Conservation (phyloP, 2,113 vertebrate genomes). For the Casuarius casuarius region DNA sequence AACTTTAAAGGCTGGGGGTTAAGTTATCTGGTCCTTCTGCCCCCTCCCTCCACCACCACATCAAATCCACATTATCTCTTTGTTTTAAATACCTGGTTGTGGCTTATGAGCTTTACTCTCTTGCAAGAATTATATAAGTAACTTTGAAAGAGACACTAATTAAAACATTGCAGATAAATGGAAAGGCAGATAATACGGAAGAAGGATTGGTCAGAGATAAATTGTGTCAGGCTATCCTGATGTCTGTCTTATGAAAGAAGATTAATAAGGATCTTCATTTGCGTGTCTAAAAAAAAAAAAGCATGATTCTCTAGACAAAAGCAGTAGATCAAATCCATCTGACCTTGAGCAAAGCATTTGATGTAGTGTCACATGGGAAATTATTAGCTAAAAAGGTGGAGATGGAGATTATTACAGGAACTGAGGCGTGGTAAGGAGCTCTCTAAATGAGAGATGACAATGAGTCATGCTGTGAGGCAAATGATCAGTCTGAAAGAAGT, state of each 20-base stretch:
- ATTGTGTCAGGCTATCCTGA: not conserved
- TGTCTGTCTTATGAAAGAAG: not conserved
- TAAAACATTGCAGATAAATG: conserved; percentile 15
- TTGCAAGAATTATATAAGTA: not conserved
- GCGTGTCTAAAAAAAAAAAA: not conserved
- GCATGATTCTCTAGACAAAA: conserved; percentile 11
- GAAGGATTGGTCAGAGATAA: not conserved
- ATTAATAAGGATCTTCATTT: conserved; percentile 25
- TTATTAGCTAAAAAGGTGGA: conserved; percentile 31
- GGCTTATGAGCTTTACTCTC: not conserved
- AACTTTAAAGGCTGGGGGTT: not conserved
- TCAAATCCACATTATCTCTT: not conserved
- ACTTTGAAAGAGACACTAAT: not conserved
- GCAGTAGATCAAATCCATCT: not conserved
- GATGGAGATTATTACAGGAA: conserved; percentile 22
- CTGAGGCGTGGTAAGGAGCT: conserved; percentile 2
- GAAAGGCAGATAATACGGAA: not conserved
- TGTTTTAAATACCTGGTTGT: not conserved
- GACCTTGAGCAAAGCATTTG: conserved; percentile 41
- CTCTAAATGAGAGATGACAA: conserved; percentile 27
- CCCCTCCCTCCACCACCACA: not conserved
- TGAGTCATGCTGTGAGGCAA: conserved; percentile 20
- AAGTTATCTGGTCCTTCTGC: not conserved
- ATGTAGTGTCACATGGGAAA: conserved; percentile 24
- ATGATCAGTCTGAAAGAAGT: conserved; percentile 29